Base-by-base conservation (phyloP, 2,113 vertebrate genomes). In the Cacatua alba region DNA sequence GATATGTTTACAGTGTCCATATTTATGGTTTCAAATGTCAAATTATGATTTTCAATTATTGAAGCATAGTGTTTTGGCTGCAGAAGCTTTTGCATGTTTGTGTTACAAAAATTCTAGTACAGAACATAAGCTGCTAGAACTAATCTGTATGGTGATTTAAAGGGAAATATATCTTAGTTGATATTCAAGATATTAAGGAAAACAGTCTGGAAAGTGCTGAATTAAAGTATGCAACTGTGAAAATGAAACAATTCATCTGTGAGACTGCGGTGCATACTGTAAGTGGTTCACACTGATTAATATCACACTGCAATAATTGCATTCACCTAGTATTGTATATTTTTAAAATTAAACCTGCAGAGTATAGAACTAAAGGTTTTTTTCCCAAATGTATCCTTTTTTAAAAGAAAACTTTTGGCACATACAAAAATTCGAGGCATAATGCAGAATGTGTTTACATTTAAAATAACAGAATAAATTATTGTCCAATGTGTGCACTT, bases 111-210 rank as follows among this genome's bases (percentile, higher is more conserved):
- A 79, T 92, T 91, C 52, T 70, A 21, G 65, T 89, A 57, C 43
- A 63, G 77, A 95, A 59, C 64, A 67, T 65, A 92, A 91, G 65
- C 72, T 92, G 43, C 64, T 95, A 76, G 44, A 93, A 68, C 49
- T 94, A 72, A 89, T 84, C 70, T 87, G 44, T n/a, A 8, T 57
- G 62, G 16, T 65, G 41, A 63, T 90, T 82, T 85, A 80, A 69
- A 78, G 29, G 37, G 17, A 82, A 81, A 19, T 65, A 15, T 62
- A 35, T 83, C 41, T 67, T 63, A n/a, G 63, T 55, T 59, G 25
- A 69, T 95, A 65, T 76, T 83, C 74, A 85, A 89, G 86, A 52
- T 79, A 91, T 39, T 20, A 68, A 80, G 63, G 44, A 86, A 88
- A 94, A 84, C 21, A 69, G 17, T 39, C 59, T 67, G 41, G 24